A percentile compares a stretch with the other conserved stretches of the same genome.
Conservation (phyloP, 2,888 invertebrate genomes). For the Vanessa cardui region DNA sequence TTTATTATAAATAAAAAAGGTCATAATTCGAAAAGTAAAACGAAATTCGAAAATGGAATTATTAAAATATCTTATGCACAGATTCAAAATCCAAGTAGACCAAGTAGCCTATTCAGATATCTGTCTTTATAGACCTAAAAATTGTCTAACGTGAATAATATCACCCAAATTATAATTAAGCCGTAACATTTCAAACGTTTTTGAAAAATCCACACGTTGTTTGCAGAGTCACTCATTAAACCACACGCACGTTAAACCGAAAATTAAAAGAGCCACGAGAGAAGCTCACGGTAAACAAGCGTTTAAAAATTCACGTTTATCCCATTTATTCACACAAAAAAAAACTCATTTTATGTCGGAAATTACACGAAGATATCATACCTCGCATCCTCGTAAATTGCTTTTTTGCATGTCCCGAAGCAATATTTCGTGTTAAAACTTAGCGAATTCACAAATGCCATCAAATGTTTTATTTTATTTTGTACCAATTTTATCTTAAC, state of each 20-base stretch:
- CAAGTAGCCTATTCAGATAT: too few species aligned
- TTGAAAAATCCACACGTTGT: not conserved
- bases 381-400: constrained; percentile 23
- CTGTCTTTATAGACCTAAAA: too few species aligned
- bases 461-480: not conserved
- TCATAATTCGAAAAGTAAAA: too few species aligned
- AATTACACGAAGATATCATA: constrained; percentile 18
- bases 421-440: constrained; percentile 25
- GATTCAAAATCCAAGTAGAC: too few species aligned
- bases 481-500: not conserved
- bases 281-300: constrained; percentile 4
- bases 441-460: constrained; percentile 17
- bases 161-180: not conserved
- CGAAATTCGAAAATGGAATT: too few species aligned
- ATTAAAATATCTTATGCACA: too few species aligned
- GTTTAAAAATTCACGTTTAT: constrained; percentile 20
- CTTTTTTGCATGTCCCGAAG: constrained; percentile 35
- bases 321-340: constrained; percentile 22
- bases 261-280: constrained; percentile 14
- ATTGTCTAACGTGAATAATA: not conserved
- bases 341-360: constrained; percentile 23
- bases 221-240: not conserved
- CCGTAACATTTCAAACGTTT: not conserved
- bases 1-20: too few species aligned
- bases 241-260: not conserved